Evolutionary conservation across 2,888 invertebrate species (phyloP).

Genomic region (Acrocyrtus sp.): DNA sequence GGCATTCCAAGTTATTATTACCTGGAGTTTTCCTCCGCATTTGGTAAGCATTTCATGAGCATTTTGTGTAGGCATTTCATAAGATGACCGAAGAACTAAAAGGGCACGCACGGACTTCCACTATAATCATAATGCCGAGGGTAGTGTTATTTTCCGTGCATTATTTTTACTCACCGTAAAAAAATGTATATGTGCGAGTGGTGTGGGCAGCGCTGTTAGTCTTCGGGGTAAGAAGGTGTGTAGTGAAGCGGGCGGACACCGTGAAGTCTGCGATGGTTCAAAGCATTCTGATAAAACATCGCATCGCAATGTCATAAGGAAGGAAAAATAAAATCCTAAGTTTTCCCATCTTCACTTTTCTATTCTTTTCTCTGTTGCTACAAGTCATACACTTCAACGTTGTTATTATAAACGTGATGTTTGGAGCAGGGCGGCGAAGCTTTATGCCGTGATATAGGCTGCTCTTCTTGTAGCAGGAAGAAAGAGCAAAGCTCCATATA

Average conservation of each 20-base stretch:
- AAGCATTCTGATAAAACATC: constrained; percentile 10
- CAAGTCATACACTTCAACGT: too few species aligned
- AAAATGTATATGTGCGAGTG: constrained; percentile 1
- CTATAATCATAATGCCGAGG: constrained; percentile 40
- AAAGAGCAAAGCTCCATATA: too few species aligned
- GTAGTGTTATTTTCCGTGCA: constrained; percentile 29
- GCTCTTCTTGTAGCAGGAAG: too few species aligned
- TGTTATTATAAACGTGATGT: too few species aligned
- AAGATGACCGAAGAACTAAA: constrained; percentile 45
- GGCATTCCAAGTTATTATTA: constrained; percentile 46
- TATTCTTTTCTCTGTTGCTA: constrained; percentile 3
- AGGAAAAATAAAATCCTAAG: constrained; percentile 23
- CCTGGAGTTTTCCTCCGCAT: constrained; percentile 33
- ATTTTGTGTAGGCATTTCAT: too few species aligned
- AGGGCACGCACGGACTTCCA: constrained; percentile 45
- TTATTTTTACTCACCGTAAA: constrained; percentile 1
- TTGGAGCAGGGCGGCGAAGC: too few species aligned
- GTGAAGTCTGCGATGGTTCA: constrained; percentile 34
- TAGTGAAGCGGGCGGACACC: constrained; percentile 40
- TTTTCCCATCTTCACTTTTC: constrained; percentile 42
- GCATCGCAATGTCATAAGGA: constrained; percentile 7
- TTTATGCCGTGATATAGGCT: too few species aligned
- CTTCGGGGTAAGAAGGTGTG: constrained; percentile 15
- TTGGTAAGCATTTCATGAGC: too few species aligned
- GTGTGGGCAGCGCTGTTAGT: constrained; percentile 12